Evolutionary conservation across 1,140 invertebrate genomes (phyloP), one percentile per base, ranked within the genome.

Genomic region (Listronotus bonariensis): DNA sequence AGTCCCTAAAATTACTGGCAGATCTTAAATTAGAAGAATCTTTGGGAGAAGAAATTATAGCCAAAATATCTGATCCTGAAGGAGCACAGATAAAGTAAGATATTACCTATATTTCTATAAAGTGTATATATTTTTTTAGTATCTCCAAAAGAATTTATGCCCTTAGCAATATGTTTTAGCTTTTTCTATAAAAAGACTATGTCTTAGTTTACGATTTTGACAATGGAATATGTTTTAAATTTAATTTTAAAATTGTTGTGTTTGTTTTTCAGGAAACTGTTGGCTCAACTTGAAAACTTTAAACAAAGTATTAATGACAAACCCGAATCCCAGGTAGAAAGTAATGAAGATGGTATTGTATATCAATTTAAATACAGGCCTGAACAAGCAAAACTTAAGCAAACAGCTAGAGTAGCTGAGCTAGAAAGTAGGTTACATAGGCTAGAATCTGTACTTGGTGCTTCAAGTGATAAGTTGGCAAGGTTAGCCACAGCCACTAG

Each of bases 351-450:
- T 41, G 69, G 72, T 17, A 79, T 87, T 17, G 80, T 80, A 1
- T 88, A 88, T 78, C 82, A 88, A 75, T 78, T 88, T 12, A 82
- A 81, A 54, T 84, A 85, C 68, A 80, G 80, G 68, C 87, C 87
- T 20, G 85, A 87, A 70, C 83, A 85, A 38, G 80, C 82, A 8
- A 87, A 89, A 73, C 81, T 93, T n/a, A 84, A 84, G 8, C 86
- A 90, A 68, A 88, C 88, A 12, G 85, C 88, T 6, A 84, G 87
- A 70, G 83, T 92, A 64, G 84, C 88, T 10, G 84, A 87, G 60
- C 78, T 92, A 2, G 90, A 92, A 78, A 85, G 89, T 71, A 82
- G 89, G 65, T 78, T 95, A 57, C 88, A 92, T 71, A 84, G 87
- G 73, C 72, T 94, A 26, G 91, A 94, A 79, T 84, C 84, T 70